Conservation (phyloP, 2,113 vertebrate species). For the Cinclus cinclus region DNA sequence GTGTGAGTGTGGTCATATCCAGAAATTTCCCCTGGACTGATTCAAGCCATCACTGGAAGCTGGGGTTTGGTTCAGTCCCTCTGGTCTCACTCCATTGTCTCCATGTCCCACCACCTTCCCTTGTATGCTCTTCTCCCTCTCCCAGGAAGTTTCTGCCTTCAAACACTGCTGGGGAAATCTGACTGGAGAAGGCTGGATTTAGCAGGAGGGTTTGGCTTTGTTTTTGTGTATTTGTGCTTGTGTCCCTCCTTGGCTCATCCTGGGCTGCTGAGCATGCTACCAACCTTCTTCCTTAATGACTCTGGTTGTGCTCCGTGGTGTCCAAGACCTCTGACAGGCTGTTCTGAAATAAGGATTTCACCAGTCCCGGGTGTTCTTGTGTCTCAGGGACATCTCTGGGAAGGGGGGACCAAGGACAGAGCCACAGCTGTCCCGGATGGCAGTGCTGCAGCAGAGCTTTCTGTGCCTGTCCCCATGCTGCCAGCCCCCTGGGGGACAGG, state of each 20-base stretch:
- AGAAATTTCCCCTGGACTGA: neutral
- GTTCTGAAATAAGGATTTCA: neutral
- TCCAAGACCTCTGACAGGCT: neutral
- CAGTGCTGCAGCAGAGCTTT: neutral
- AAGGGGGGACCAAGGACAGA: neutral
- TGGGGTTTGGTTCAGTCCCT: rapidly evolving
- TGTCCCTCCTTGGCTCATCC: neutral
- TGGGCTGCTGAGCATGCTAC: neutral
- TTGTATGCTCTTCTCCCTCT: neutral
- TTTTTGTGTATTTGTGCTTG: neutral
- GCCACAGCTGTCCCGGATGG: neutral
- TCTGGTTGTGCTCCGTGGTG: neutral
- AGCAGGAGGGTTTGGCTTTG: neutral
- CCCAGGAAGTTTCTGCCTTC: neutral
- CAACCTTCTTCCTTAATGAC: neutral
- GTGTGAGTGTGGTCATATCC: neutral
- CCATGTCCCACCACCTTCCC: neutral
- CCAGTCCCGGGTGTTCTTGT: neutral
- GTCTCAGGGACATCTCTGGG: neutral
- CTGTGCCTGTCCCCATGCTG: neutral
- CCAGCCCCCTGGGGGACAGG: neutral
- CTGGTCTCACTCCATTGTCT: neutral
- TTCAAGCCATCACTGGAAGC: neutral
- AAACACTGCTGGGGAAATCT: neutral
- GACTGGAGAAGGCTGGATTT: neutral